A percentile compares a stretch with the other conserved stretches of the same genome.
These are phyloP conservation scores for Timema cristinae DNA, from an alignment of 2,888 invertebrate species.

Conservation along the genomic window DNA sequence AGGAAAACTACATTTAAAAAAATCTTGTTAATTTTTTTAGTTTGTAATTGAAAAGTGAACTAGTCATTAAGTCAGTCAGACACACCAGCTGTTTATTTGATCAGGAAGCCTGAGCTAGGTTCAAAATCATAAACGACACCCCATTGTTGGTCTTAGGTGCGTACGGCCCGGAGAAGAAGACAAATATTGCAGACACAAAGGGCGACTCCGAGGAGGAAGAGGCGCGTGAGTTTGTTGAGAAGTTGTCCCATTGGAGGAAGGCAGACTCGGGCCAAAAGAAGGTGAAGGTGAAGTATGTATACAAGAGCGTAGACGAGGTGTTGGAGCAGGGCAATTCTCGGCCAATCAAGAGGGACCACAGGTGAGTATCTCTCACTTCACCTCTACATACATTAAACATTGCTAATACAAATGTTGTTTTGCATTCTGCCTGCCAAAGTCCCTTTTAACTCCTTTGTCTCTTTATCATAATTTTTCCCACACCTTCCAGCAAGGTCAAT, in stretches of 20 bases:
- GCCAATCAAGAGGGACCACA: constrained; percentile 27
- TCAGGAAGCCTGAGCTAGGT: too few species aligned
- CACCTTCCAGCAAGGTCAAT: too few species aligned
- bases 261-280: constrained; percentile 46
- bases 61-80: too few species aligned
- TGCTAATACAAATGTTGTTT: too few species aligned
- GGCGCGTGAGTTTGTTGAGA: constrained; percentile 42
- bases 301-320: constrained; percentile 82
- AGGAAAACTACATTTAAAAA: too few species aligned
- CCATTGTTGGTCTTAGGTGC: constrained; percentile 53
- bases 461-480: too few species aligned
- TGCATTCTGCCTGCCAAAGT: too few species aligned
- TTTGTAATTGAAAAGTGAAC: too few species aligned
- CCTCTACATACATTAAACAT: neutral
- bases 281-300: constrained; percentile 72
- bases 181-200: constrained; percentile 24
- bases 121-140: neutral
- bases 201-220: constrained; percentile 41
- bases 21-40: too few species aligned
- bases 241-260: constrained; percentile 69
- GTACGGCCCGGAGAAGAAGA: constrained; percentile 74
- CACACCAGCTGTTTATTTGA: too few species aligned
- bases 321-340: constrained; percentile 76
- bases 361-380: constrained; percentile 20
- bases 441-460: too few species aligned